Conservation (phyloP, 2,797 vertebrate species). For the Sebastes minor region DNA sequence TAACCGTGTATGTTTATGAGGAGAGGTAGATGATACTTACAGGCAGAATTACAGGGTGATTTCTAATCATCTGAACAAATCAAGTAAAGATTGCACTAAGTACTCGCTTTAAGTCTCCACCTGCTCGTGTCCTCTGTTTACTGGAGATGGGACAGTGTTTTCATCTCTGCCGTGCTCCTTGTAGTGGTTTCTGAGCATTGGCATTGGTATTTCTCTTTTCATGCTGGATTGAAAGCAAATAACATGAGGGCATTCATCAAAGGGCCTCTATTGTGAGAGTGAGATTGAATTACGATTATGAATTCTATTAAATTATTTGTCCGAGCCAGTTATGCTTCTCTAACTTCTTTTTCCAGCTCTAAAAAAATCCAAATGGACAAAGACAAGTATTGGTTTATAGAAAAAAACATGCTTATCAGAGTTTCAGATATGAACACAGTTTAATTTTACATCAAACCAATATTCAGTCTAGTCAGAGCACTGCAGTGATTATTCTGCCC, state of each 20-base stretch:
- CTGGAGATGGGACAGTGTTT: slow-evolving; percentile 12
- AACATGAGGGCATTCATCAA: slow-evolving; percentile 4
- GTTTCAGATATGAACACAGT: slow-evolving; percentile 58
- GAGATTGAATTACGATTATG: slow-evolving; percentile 49
- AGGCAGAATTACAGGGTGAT: slow-evolving; percentile 58
- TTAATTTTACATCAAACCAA: slow-evolving; percentile 66
- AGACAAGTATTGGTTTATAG: slow-evolving; percentile 36
- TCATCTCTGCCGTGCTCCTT: slow-evolving; percentile 1
- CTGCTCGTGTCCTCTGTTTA: slow-evolving; percentile 39
- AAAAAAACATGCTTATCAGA: slow-evolving; percentile 47
- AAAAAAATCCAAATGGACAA: slow-evolving; percentile 36
- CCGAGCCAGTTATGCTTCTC: slow-evolving; percentile 24
- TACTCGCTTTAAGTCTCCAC: slow-evolving; percentile 36
- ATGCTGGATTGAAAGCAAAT: slow-evolving; percentile 32
- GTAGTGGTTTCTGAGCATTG: slow-evolving; percentile 9
- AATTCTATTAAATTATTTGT: slow-evolving; percentile 52
- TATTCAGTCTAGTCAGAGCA: slow-evolving; percentile 54
- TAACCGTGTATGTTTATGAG: slow-evolving; percentile 46
- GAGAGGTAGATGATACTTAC: slow-evolving; percentile 61
- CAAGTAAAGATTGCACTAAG: slow-evolving; percentile 36
- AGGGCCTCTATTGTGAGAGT: slow-evolving; percentile 18
- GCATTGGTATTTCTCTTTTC: slow-evolving; percentile 26
- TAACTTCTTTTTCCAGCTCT: slow-evolving; percentile 21
- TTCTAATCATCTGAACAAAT: slow-evolving; percentile 70
- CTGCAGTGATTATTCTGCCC: slow-evolving; percentile 60